Evolutionary conservation across 2,888 invertebrate genomes (phyloP).

Genomic region (Spodoptera picta): DNA sequence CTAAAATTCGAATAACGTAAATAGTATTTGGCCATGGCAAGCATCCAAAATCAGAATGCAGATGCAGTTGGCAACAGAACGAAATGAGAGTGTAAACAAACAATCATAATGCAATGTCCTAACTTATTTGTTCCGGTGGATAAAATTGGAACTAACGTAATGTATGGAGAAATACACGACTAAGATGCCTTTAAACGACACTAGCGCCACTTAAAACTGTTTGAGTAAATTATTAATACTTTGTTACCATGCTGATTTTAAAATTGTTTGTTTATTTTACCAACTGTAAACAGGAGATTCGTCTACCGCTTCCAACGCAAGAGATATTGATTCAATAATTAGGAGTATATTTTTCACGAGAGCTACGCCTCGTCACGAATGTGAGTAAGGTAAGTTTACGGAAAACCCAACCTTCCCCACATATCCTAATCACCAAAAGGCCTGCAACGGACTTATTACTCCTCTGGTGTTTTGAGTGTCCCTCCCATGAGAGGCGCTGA

Average conservation of each 20-base stretch:
- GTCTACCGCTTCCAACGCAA: too few species aligned
- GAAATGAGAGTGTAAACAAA: conserved; percentile 43
- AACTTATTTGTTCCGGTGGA: conserved; percentile 7
- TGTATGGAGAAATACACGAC: too few species aligned
- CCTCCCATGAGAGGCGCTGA: too few species aligned
- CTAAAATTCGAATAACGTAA: not conserved
- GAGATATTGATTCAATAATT: too few species aligned
- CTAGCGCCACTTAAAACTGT: too few species aligned
- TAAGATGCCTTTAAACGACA: too few species aligned
- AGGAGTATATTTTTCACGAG: too few species aligned
- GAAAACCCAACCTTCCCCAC: too few species aligned
- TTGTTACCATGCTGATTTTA: not conserved
- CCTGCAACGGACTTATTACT: not conserved
- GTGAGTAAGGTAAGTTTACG: too few species aligned
- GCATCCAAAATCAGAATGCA: conserved; percentile 26
- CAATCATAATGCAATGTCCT: conserved; percentile 1
- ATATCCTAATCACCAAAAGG: not conserved
- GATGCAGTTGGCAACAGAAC: conserved; percentile 44
- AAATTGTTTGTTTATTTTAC: not conserved
- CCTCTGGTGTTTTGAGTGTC: not conserved
- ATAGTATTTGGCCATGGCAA: conserved; percentile 31
- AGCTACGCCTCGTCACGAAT: too few species aligned
- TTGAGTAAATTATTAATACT: too few species aligned
- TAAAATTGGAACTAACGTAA: conserved; percentile 6
- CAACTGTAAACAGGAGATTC: not conserved